Evolutionary conservation across 2,888 invertebrate species (phyloP).

Genomic region (Drosophila eohydei): DNA sequence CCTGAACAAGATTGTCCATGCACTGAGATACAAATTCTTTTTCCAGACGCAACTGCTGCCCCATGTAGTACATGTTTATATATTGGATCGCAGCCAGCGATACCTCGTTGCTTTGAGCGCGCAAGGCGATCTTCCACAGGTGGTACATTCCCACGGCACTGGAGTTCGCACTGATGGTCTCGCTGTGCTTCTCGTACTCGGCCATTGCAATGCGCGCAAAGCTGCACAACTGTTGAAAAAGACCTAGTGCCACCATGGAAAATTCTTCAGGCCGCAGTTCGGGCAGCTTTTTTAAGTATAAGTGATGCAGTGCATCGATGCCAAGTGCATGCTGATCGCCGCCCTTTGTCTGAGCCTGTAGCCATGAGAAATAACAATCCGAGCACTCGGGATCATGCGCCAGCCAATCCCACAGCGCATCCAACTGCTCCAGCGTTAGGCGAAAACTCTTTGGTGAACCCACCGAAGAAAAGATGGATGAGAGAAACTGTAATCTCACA

Average conservation of each 20-base stretch:
- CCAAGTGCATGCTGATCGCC: constrained; percentile 96
- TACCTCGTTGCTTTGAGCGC: constrained; percentile 96
- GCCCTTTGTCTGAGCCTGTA: constrained; percentile 95
- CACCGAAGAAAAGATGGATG: constrained; percentile 95
- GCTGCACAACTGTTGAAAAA: constrained; percentile 96
- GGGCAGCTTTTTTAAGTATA: constrained; percentile 95
- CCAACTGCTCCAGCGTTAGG: constrained; percentile 94
- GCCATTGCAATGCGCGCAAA: constrained; percentile 93
- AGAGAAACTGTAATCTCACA: constrained; percentile 95
- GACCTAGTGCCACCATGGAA: constrained; percentile 95
- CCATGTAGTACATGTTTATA: constrained; percentile 97
- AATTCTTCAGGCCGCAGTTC: constrained; percentile 94
- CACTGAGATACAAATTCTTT: constrained; percentile 97
- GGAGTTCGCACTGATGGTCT: constrained; percentile 81
- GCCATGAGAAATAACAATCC: constrained; percentile 97
- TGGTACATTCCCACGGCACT: constrained; percentile 96
- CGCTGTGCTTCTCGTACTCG: constrained; percentile 86
- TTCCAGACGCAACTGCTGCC: constrained; percentile 94
- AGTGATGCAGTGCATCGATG: constrained; percentile 93
- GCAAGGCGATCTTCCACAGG: constrained; percentile 96
- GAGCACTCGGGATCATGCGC: constrained; percentile 94
- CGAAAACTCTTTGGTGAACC: constrained; percentile 95
- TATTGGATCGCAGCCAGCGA: constrained; percentile 98
- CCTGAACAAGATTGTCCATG: constrained; percentile 95
- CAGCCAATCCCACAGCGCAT: constrained; percentile 95